These are phyloP conservation scores for Amazona vittata DNA, from an alignment of 2,113 vertebrate species.

Conservation along the genomic window DNA sequence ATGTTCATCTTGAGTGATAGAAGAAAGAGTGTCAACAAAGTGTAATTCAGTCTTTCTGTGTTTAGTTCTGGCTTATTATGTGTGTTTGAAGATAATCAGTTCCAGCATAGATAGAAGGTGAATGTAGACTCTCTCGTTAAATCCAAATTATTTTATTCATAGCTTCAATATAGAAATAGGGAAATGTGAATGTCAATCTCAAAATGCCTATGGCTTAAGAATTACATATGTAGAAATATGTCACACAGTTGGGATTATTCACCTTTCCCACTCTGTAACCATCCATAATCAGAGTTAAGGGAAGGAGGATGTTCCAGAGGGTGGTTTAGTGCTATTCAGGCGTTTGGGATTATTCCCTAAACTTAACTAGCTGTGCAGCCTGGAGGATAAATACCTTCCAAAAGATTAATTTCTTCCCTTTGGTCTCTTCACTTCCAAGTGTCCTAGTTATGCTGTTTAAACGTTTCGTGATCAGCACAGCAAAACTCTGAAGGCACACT, in stretches of 20 bases:
- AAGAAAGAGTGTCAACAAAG: neutral
- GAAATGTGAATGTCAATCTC: neutral
- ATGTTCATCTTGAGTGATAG: neutral
- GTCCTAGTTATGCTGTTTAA: neutral
- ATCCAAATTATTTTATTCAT: neutral
- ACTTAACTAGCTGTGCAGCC: neutral
- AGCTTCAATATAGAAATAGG: neutral
- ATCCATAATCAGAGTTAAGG: neutral
- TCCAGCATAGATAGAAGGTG: neutral
- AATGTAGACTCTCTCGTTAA: neutral
- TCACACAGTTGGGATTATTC: neutral
- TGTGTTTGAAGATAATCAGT: conserved; percentile 15
- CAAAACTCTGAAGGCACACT: neutral
- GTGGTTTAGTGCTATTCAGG: neutral
- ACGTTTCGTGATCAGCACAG: neutral
- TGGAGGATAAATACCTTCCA: neutral
- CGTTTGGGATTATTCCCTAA: neutral
- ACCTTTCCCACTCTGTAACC: neutral
- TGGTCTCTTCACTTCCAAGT: neutral
- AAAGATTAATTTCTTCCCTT: neutral
- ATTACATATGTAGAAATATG: neutral
- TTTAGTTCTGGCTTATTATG: neutral
- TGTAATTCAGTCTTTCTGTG: neutral
- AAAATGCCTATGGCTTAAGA: neutral
- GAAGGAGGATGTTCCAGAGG: neutral